A percentile compares a stretch with the other conserved stretches of the same genome.
These are phyloP conservation scores for Zaprionus ghesquierei DNA, from an alignment of 1,140 invertebrate species.

Conservation along the genomic window DNA sequence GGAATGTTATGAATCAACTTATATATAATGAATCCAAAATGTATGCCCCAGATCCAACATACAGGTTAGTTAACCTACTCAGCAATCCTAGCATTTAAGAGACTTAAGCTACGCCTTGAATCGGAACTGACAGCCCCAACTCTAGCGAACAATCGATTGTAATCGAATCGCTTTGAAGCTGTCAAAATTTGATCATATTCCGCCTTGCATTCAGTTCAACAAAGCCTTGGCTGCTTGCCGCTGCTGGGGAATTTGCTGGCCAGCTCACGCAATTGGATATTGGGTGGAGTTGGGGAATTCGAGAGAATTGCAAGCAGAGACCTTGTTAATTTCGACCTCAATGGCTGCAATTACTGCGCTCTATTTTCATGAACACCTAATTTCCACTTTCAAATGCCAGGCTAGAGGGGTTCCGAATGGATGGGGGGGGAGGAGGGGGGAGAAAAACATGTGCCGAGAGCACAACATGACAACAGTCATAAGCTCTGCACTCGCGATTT, in stretches of 20 bases:
- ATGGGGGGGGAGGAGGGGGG: not conserved
- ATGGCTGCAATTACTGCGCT: conserved; percentile 19
- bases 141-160: not conserved
- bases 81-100: no score
- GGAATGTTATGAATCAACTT: no score
- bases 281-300: not conserved
- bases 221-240: not conserved
- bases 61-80: no score
- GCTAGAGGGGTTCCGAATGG: not conserved
- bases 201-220: not conserved
- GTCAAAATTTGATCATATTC: not conserved
- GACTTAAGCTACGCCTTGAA: no score
- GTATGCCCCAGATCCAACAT: no score
- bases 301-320: not conserved
- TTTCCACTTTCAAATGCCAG: conserved; percentile 21
- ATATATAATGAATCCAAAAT: no score
- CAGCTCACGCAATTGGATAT: not conserved
- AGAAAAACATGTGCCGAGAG: not conserved
- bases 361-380: conserved; percentile 31
- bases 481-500: conserved; percentile 31
- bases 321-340: conserved; percentile 2
- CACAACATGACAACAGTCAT: conserved; percentile 54
- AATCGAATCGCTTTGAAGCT: not conserved
- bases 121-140: not conserved
- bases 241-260: not conserved